Evolutionary conservation across 2,113 vertebrate species (phyloP), one percentile per base, ranked within the genome.

Genomic region (Anguilla rostrata): DNA sequence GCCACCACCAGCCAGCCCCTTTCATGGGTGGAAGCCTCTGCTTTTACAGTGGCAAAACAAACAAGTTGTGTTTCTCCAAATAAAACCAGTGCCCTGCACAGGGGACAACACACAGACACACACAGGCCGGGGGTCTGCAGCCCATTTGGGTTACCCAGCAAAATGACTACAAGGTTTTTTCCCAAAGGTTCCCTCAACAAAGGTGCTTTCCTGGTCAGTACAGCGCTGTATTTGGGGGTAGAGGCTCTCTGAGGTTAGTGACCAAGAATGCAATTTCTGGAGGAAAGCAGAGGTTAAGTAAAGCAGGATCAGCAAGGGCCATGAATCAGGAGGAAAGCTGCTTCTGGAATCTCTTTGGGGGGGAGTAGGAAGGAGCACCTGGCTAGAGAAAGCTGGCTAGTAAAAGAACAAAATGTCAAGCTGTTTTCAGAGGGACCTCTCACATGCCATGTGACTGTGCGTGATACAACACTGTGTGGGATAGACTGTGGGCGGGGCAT

Each of bases 111-210:
- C 89, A 91, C 87, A 89, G 88, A 86, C 90, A 88, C 83, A 86
- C 89, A 93, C 82, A 87, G 92, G 86, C 82, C 26, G 46, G 88
- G 88, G 91, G 90, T 94, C 92, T 92, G 92, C 90, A 92, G 91
- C 91, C 91, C 89, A 90, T 85, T 94, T 92, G 90, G 86, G 93
- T 94, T 94, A 93, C 93, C 93, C 92, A 93, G 91, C 90, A 94
- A 94, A 93, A 92, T 40, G 41, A 80, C 11, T 0, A 5, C 26
- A 83, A 43, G 29, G 53, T 56, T 85, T 16, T 75, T 12, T n/a
- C 3, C 71, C 16, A 12, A n/a, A 63, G 9, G 20, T 87, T 84
- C 86, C 91, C 85, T 84, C 89, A 91, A 87, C 40, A 34, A 81
- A 88, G 85, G 78, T 85, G 88, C 86, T 84, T 63, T 84, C 88